Conservation (phyloP, 2,797 vertebrate species). For the Acipenser oxyrinchus region DNA sequence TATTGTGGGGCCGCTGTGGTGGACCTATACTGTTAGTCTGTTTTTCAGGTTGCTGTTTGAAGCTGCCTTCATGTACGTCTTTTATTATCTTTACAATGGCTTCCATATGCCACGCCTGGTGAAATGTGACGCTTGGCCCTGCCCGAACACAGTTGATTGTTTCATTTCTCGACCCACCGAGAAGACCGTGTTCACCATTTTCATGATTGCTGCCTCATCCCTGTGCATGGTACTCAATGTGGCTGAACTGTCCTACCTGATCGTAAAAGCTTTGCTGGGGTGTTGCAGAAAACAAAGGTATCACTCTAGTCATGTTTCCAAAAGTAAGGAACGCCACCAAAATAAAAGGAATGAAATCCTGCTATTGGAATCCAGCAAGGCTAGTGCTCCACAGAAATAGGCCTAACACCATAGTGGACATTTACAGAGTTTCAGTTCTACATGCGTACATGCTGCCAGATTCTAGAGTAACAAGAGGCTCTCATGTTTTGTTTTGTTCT, state of each 20-base stretch:
- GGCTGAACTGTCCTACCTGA: conserved; percentile 53
- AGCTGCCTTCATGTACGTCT: conserved; percentile 54
- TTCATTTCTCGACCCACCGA: conserved; percentile 60
- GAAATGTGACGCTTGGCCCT: conserved; percentile 57
- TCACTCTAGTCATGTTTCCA: conserved; percentile 2
- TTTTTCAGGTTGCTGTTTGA: conserved; percentile 53
- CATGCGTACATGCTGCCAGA: too few relatives aligned
- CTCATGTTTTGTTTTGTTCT: too few relatives aligned
- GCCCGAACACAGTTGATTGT: conserved; percentile 61
- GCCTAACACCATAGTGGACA: background rate
- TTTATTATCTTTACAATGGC: conserved; percentile 54
- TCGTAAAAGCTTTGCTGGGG: conserved; percentile 41
- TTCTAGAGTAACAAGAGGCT: too few relatives aligned
- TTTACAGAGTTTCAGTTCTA: too few relatives aligned
- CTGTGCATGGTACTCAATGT: conserved; percentile 59
- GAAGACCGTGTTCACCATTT: conserved; percentile 61
- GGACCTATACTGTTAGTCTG: conserved; percentile 56
- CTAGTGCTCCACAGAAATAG: conserved; percentile 12
- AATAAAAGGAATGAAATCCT: conserved; percentile 16
- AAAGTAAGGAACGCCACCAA: conserved; percentile 21
- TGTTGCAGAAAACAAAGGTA: conserved; percentile 34
- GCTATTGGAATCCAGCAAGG: conserved; percentile 25
- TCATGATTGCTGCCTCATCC: conserved; percentile 55
- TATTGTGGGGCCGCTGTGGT: conserved; percentile 50
- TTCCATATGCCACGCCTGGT: conserved; percentile 56